These are phyloP conservation scores for Anhinga anhinga DNA, from an alignment of 2,113 vertebrate genomes.

Conservation along the genomic window DNA sequence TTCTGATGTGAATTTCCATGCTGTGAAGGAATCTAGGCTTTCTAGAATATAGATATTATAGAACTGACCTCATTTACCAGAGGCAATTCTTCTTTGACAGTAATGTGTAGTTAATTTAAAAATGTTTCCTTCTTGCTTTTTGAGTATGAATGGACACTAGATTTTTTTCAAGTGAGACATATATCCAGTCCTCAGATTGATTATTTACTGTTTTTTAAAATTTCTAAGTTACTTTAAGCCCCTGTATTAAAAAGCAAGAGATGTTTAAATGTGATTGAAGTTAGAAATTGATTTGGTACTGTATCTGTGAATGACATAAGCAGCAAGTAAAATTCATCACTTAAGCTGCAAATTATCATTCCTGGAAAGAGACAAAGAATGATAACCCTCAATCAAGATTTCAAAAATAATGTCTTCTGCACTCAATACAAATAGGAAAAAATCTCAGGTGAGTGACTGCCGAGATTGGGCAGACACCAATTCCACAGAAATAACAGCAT, in stretches of 20 bases:
- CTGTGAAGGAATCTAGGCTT: not conserved
- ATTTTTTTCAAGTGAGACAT: not conserved
- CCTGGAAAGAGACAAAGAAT: not conserved
- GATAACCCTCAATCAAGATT: not conserved
- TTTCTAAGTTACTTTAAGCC: not conserved
- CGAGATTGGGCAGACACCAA: not conserved
- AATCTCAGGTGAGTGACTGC: not conserved
- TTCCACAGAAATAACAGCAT: not conserved
- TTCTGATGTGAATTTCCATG: not conserved
- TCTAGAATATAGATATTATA: not conserved
- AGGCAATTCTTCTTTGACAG: not conserved
- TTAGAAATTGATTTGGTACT: not conserved
- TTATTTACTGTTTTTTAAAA: not conserved
- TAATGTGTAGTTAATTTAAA: not conserved
- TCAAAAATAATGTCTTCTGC: not conserved
- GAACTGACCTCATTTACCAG: not conserved
- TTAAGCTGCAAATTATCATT: not conserved
- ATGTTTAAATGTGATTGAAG: not conserved
- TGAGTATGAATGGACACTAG: not conserved
- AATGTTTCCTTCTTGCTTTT: not conserved
- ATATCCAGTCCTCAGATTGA: not conserved
- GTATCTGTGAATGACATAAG: not conserved
- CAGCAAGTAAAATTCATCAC: not conserved
- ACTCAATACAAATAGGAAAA: not conserved
- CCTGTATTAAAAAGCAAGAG: not conserved